Conservation (phyloP, 2,888 invertebrate species). For the Carabus problematicus region DNA sequence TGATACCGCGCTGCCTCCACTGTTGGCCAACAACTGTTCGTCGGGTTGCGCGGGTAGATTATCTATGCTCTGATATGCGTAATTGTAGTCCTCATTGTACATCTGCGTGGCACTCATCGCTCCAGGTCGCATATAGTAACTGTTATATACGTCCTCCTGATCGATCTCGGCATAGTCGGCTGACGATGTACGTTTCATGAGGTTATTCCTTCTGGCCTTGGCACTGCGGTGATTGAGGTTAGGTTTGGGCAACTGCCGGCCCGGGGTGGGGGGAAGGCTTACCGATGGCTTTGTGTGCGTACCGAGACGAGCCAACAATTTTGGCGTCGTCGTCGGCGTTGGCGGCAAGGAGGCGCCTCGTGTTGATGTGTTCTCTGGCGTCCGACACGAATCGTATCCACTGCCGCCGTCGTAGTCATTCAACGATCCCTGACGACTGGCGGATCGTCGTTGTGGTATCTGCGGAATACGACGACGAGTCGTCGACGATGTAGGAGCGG, state of each 20-base stretch:
- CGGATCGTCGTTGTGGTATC: conserved; percentile 56
- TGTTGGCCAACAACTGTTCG: conserved; percentile 45
- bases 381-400: conserved; percentile 51
- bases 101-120: conserved; percentile 56
- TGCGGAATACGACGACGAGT: conserved; percentile 57
- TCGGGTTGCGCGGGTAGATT: conserved; percentile 61
- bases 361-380: conserved; percentile 54
- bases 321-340: conserved; percentile 58
- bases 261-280: conserved; percentile 65
- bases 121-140: conserved; percentile 56
- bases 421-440: conserved; percentile 56
- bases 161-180: conserved; percentile 43
- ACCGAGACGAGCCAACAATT: conserved; percentile 50
- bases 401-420: conserved; percentile 50
- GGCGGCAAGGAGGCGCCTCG: conserved; percentile 59
- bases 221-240: conserved; percentile 55
- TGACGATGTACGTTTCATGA: conserved; percentile 48
- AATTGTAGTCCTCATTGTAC: conserved; percentile 75
- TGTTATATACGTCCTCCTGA: conserved; percentile 56
- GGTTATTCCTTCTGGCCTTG: conserved; percentile 54
- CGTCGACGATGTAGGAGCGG: conserved; percentile 55
- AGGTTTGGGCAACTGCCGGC: conserved; percentile 62
- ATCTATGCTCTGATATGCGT: conserved; percentile 74
- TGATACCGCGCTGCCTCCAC: conserved; percentile 12
- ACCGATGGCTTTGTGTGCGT: conserved; percentile 50